These are phyloP conservation scores for Gasteruption jaculator DNA, from an alignment of 2,888 invertebrate species.

Conservation along the genomic window DNA sequence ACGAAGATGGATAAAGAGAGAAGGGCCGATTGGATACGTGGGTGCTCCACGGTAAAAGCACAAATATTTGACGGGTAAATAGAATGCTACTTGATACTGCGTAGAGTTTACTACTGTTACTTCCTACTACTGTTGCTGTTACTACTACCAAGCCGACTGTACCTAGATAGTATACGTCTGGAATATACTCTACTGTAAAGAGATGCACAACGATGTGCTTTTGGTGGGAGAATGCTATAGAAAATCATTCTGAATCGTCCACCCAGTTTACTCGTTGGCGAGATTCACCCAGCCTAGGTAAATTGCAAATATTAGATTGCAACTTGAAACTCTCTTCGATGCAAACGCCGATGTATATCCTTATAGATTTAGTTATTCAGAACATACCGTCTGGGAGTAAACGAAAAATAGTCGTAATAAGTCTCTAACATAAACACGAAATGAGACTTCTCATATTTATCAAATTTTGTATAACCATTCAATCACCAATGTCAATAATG, in stretches of 20 bases:
- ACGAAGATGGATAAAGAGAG: constrained; percentile 22
- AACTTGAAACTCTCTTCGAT: constrained; percentile 38
- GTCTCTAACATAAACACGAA: too few species aligned
- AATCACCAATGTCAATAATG: too few species aligned
- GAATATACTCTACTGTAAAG: too few species aligned
- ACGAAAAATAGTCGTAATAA: too few species aligned
- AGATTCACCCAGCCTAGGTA: constrained; percentile 35
- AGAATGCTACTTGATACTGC: constrained; percentile 50
- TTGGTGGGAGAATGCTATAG: constrained; percentile 27
- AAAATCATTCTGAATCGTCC: constrained; percentile 36
- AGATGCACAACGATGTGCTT: constrained; percentile 7
- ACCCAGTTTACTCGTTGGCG: constrained; percentile 34
- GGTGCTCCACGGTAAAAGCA: constrained; percentile 48
- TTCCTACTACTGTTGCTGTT: constrained; percentile 21
- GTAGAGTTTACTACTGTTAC: constrained; percentile 21
- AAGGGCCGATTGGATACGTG: constrained; percentile 37
- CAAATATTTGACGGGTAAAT: constrained; percentile 52
- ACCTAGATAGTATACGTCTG: too few species aligned
- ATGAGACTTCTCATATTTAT: too few species aligned
- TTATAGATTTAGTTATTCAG: background rate
- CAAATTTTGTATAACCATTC: too few species aligned
- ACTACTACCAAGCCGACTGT: constrained; percentile 16
- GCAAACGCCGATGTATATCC: too few species aligned
- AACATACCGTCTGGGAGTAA: background rate
- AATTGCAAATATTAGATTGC: constrained; percentile 45